phyloP scores from a whole-genome alignment of 2,888 invertebrate species.

The Odontothrips loti region DNA sequence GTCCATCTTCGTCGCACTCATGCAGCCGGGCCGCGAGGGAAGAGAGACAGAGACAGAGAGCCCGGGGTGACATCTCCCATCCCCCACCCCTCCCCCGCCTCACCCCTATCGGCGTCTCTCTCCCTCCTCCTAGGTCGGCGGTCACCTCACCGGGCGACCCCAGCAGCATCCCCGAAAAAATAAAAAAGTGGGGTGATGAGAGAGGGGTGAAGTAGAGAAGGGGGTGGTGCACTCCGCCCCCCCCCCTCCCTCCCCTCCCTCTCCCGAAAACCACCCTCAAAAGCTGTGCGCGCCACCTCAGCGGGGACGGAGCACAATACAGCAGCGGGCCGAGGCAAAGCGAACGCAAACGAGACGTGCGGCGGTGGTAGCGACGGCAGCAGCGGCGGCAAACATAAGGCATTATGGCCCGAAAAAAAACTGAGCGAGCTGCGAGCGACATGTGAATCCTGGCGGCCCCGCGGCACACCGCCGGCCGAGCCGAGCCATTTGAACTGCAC shows the following conservation, averaged over 20 bases:
- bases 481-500: no score
- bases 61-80: not conserved
- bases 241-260: not conserved
- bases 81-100: not conserved
- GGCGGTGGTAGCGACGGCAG: not conserved
- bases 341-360: not conserved
- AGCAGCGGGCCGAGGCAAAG: not conserved
- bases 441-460: not conserved
- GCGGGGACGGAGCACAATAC: not conserved
- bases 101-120: not conserved
- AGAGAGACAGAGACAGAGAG: no score
- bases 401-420: not conserved
- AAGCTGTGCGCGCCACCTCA: constrained; percentile 18
- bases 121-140: constrained; percentile 15
- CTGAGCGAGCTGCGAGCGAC: not conserved
- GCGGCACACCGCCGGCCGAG: no score
- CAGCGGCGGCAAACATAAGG: not conserved
- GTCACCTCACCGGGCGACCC: constrained; percentile 25
- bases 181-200: constrained; percentile 23
- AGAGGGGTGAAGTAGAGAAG: constrained; percentile 7
- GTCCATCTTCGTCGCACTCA: not conserved
- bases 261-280: constrained; percentile 8
- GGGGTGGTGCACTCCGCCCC: constrained; percentile 12
- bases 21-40: not conserved
- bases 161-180: not conserved